Base-by-base conservation (phyloP, 2,888 invertebrate genomes). In the Laothoe populi region DNA sequence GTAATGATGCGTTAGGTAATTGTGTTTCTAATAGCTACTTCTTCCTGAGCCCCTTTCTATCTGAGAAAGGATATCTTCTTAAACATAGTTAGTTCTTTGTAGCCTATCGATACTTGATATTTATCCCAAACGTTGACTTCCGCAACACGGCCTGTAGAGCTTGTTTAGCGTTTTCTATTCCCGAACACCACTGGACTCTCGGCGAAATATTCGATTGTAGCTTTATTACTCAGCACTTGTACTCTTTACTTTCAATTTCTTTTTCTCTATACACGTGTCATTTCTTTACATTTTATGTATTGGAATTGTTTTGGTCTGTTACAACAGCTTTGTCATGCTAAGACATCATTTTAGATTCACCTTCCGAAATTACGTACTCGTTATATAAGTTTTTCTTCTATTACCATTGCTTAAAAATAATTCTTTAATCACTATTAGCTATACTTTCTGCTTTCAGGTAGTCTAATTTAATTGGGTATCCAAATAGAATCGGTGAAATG, bases 121-220 rank as follows among this genome's bases (percentile, higher is more conserved):
- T 82, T 83, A 84, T 84, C 82, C 81, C 75, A 77, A 73, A 74
- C 77, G 76, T 81, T 77, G 81, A 84, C 83, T 86, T 87, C 87
- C 85, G 86, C 74, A 73, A 81, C 1, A 1, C 74, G 70, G 72
- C 70, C 72, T 75, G 75, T 75, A 78, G 79, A 79, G 83, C 83
- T 77, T 69, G 80, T 79, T 78, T 77, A 73, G 79, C 71, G 83
- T 86, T 88, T 88, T 87, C 87, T 85, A 86, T 78, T 81, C 81
- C 78, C 74, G 72, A 75, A 77, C 74, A 70, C 70, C 79, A 78
- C 80, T 81, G 80, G 31, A 19, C 42, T 26, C 26, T 7, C 72
- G 75, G 79, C 86, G 86, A 87, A 87, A 88, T 83, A 86, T 82
- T 79, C 81, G 79, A 86, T 87, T 86, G 87, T 79, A 86, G 78